Evolutionary conservation across 2,113 vertebrate species (phyloP).

Genomic region (Centropristis striata): DNA sequence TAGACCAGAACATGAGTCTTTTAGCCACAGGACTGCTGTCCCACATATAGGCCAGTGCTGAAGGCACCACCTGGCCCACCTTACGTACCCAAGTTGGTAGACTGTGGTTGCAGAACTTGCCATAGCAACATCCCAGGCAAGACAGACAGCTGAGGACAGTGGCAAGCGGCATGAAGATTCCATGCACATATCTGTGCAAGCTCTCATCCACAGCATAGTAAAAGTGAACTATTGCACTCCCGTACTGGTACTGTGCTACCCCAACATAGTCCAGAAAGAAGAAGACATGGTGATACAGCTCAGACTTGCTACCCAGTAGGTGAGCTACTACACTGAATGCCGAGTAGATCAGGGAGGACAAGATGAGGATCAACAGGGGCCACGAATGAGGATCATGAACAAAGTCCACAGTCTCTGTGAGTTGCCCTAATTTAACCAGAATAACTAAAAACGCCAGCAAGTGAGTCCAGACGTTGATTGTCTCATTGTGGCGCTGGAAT

Average conservation of each 20-base stretch:
- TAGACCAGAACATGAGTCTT: slow-evolving; percentile 78
- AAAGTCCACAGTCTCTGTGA: slow-evolving; percentile 87
- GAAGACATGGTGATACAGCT: slow-evolving; percentile 90
- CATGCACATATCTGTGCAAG: slow-evolving; percentile 78
- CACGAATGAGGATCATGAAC: slow-evolving; percentile 85
- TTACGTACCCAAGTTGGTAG: slow-evolving; percentile 78
- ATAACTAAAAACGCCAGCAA: slow-evolving; percentile 86
- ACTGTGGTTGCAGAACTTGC: slow-evolving; percentile 87
- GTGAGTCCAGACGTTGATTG: slow-evolving; percentile 93
- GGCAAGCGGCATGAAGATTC: slow-evolving; percentile 87
- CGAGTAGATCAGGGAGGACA: slow-evolving; percentile 88
- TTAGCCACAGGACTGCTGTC: slow-evolving; percentile 91
- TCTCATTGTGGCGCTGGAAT: slow-evolving; percentile 94
- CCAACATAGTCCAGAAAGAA: slow-evolving; percentile 96
- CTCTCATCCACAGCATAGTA: slow-evolving; percentile 89
- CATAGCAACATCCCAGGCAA: slow-evolving; percentile 91
- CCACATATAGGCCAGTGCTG: slow-evolving; percentile 87
- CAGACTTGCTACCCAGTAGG: slow-evolving; percentile 91
- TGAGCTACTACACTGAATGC: slow-evolving; percentile 89
- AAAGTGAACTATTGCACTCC: slow-evolving; percentile 90
- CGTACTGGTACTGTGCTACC: slow-evolving; percentile 92
- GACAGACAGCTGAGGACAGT: slow-evolving; percentile 89
- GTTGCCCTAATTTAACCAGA: slow-evolving; percentile 80
- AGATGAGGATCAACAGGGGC: slow-evolving; percentile 89
- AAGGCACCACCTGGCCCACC: slow-evolving; percentile 91